Conservation (phyloP, 2,888 invertebrate species). For the Monochamus alternatus region DNA sequence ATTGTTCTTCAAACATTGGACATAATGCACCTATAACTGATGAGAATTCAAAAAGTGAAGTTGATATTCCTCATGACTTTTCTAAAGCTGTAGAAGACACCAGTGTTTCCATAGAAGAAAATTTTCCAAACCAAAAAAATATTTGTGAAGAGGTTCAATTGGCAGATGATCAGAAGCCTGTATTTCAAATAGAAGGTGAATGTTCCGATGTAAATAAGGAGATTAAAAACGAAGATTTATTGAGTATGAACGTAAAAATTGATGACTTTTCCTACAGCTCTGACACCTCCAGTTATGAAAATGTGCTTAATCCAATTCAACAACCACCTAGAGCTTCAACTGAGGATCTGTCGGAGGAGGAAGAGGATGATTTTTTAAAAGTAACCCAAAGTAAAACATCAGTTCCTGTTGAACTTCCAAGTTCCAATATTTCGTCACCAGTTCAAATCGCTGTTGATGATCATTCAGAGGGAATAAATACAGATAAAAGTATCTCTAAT, state of each 20-base stretch:
- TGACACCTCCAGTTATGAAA: constrained; percentile 28
- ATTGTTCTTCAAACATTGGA: neutral
- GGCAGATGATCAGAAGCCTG: constrained; percentile 8
- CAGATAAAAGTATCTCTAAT: neutral
- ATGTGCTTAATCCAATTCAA: constrained; percentile 7
- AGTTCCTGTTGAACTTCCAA: neutral
- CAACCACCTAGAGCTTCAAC: neutral
- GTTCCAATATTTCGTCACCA: neutral
- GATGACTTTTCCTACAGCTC: constrained; percentile 43
- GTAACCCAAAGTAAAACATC: constrained; percentile 5
- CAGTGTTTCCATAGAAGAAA: constrained; percentile 20
- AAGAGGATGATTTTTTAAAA: constrained; percentile 17
- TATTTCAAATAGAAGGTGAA: constrained; percentile 10
- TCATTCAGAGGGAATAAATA: neutral
- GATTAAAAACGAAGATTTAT: constrained; percentile 10
- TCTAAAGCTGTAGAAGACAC: constrained; percentile 52
- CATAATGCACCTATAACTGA: neutral
- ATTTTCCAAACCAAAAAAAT: neutral
- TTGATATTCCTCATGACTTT: constrained; percentile 47
- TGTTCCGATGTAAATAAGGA: constrained; percentile 24
- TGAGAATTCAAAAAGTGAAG: constrained; percentile 23
- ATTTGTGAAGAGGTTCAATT: neutral
- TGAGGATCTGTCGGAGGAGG: constrained; percentile 35
- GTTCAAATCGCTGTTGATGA: constrained; percentile 8
- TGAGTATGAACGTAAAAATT: constrained; percentile 39